Evolutionary conservation across 2,797 vertebrate species (phyloP), one percentile per base, ranked within the genome.

Genomic region (Xyrichtys novacula): DNA sequence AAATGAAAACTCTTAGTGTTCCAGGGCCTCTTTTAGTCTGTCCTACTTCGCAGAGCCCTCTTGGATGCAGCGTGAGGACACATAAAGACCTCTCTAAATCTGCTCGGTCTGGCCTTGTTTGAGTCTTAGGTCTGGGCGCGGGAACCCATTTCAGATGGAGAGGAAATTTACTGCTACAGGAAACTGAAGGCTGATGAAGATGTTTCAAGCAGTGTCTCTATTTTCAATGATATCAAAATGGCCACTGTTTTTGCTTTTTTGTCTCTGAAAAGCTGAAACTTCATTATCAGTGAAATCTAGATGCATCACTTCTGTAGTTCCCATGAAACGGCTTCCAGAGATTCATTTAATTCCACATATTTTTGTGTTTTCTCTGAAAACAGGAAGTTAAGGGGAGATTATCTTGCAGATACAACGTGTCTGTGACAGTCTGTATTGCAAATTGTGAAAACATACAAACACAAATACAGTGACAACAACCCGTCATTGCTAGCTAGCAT

Each of bases 31-130:
- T 64, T 79, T 78, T 64, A 56, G 60, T 59, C 17, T 80, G 88
- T 64, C 84, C 85, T 83, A 89, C 60, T 91, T 90, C 81, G 69
- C 50, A 29, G 62, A 76, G 61, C 42, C 57, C 49, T 63, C 39
- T 53, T 74, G 71, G 70, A 74, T 76, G 40, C 40, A 47, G 61
- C 63, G 54, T 6, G 46, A 60, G 68, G 57, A 81, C 74, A 76
- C 67, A 66, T 54, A 85, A 56, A 76, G 40, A 34, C 47, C 58
- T 56, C 53, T 68, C 80, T 53, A 80, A 85, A 87, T 84, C 76
- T 71, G 48, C 58, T 71, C n/a, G 60, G 58, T 36, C 43, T 72
- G 87, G 53, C 75, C 81, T 75, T 84, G 65, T 90, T 87, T 83
- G 59, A 81, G 48, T 78, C 75, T 65, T 39, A 70, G 63, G 46